phyloP scores from a whole-genome alignment of 2,888 invertebrate genomes.

The Patella ulyssiponensis region DNA sequence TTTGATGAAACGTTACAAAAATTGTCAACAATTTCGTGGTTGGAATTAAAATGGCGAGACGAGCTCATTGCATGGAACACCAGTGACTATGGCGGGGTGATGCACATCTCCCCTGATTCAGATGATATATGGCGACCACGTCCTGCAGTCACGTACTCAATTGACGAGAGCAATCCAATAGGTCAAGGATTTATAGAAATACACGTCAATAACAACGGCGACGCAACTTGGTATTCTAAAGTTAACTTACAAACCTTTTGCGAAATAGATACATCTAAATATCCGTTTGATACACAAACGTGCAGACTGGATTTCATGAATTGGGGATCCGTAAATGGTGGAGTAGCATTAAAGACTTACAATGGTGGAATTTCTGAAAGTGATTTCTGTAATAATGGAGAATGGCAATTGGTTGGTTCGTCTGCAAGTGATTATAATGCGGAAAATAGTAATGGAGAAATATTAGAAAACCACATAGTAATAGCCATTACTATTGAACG shows the following conservation, averaged over 20 bases:
- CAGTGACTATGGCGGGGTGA: neutral
- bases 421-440: neutral
- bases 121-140: neutral
- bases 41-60: neutral
- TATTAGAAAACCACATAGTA: neutral
- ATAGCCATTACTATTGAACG: neutral
- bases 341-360: neutral
- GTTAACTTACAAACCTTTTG: neutral
- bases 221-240: neutral
- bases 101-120: neutral
- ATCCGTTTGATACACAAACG: neutral
- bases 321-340: neutral
- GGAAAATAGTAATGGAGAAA: neutral
- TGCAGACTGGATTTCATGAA: neutral
- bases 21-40: neutral
- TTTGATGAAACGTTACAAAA: neutral
- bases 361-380: neutral
- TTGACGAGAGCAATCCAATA: neutral
- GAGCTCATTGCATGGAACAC: neutral
- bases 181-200: neutral
- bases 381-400: neutral
- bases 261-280: neutral
- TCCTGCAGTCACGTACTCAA: neutral
- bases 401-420: neutral
- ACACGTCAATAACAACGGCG: neutral